phyloP scores from a whole-genome alignment of 2,888 invertebrate species.

The Stratiomys singularior region DNA sequence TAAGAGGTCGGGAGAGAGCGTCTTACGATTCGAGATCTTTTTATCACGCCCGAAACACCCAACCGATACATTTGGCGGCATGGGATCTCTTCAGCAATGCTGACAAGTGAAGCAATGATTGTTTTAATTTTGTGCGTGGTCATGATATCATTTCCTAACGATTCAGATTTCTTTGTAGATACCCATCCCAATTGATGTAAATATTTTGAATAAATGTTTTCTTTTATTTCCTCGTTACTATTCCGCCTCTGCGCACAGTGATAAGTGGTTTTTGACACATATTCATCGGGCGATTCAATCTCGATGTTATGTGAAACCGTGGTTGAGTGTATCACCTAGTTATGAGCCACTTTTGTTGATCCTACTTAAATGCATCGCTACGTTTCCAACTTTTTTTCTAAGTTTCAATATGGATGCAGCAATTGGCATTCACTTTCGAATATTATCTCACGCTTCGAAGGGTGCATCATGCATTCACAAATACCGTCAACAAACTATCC shows the following conservation, averaged over 20 bases:
- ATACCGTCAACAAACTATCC: too few relatives aligned
- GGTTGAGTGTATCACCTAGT: too few relatives aligned
- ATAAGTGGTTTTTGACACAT: slow-evolving; percentile 18
- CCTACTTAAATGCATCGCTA: too few relatives aligned
- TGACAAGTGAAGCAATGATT: slow-evolving; percentile 35
- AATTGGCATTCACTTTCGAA: too few relatives aligned
- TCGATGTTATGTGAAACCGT: too few relatives aligned
- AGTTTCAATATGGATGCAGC: too few relatives aligned
- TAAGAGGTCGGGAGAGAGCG: not conserved
- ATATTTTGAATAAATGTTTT: slow-evolving; percentile 32
- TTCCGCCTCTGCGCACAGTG: not conserved
- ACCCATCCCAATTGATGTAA: slow-evolving; percentile 32
- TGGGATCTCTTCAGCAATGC: slow-evolving; percentile 22
- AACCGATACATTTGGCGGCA: slow-evolving; percentile 7
- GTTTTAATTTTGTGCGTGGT: slow-evolving; percentile 18
- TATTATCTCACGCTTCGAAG: too few relatives aligned
- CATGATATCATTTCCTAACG: slow-evolving; percentile 30
- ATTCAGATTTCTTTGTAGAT: slow-evolving; percentile 1
- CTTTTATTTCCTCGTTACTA: too few relatives aligned
- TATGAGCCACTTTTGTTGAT: too few relatives aligned
- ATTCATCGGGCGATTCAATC: not conserved
- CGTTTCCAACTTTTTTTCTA: too few relatives aligned
- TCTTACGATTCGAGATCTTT: slow-evolving; percentile 3
- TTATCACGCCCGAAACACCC: not conserved
- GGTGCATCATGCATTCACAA: too few relatives aligned